Conservation (phyloP, 2,888 invertebrate genomes). For the Habroteleia sp. region DNA sequence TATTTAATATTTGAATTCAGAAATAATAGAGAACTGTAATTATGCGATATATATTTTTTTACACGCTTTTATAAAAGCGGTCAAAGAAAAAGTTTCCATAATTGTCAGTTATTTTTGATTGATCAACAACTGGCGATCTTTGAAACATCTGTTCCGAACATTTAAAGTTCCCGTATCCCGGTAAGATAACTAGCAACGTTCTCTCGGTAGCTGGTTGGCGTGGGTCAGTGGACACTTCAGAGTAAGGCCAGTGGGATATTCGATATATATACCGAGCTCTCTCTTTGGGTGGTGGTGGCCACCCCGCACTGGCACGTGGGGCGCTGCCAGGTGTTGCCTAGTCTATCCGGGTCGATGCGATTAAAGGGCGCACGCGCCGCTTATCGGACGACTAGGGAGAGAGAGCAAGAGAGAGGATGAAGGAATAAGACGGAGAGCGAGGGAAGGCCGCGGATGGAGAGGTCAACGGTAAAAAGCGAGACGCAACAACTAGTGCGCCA, state of each 20-base stretch:
- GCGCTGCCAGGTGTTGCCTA: slow-evolving; percentile 65
- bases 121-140: no score
- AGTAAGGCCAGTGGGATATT: slow-evolving; percentile 64
- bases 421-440: slow-evolving; percentile 2
- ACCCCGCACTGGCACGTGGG: slow-evolving; percentile 62
- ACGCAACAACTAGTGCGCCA: slow-evolving; percentile 30
- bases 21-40: no score
- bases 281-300: slow-evolving; percentile 37
- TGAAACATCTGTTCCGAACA: slow-evolving; percentile 31
- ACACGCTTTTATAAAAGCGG: no score
- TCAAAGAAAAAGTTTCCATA: no score
- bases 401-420: slow-evolving; percentile 5
- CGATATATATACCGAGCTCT: slow-evolving; percentile 48
- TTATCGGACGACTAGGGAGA: slow-evolving; percentile 5
- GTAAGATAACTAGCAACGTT: slow-evolving; percentile 6
- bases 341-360: slow-evolving; percentile 62
- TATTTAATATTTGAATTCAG: no score
- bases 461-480: slow-evolving; percentile 27
- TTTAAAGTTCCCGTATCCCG: slow-evolving; percentile 9
- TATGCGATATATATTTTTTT: no score
- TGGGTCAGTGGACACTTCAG: slow-evolving; percentile 63
- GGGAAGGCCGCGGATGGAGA: slow-evolving; percentile 5
- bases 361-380: slow-evolving; percentile 56
- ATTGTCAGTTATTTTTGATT: no score
- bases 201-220: slow-evolving; percentile 45